Evolutionary conservation across 2,888 invertebrate genomes (phyloP).

Genomic region (Andrena marginata): DNA sequence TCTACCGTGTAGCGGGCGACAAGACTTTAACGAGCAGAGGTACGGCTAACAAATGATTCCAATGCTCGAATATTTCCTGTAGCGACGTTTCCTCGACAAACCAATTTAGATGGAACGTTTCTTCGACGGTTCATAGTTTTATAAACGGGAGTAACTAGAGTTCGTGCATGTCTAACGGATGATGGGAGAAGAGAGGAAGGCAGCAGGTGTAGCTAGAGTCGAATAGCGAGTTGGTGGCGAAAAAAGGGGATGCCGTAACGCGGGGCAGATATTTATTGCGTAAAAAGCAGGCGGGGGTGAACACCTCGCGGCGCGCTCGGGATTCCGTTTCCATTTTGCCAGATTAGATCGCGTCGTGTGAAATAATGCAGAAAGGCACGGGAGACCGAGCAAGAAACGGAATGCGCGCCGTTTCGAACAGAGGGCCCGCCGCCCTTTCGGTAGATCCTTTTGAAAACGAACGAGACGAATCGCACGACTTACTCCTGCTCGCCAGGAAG

Average conservation of each 20-base stretch:
- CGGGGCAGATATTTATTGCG: conserved; percentile 81
- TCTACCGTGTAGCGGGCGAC: conserved; percentile 11
- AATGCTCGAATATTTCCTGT: too few species aligned
- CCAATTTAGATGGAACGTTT: too few species aligned
- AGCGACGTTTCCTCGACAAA: too few species aligned
- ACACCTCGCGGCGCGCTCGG: conserved; percentile 78
- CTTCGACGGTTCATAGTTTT: too few species aligned
- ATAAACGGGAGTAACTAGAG: too few species aligned
- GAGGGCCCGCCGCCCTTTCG: conserved; percentile 27
- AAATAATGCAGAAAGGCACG: conserved; percentile 75
- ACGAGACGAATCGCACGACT: conserved; percentile 85
- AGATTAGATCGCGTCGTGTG: conserved; percentile 78
- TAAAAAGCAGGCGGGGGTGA: conserved; percentile 76
- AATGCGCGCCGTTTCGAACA: conserved; percentile 61
- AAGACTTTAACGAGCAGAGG: neutral
- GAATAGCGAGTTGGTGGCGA: conserved; percentile 77
- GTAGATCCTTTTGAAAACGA: conserved; percentile 43
- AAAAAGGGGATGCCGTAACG: conserved; percentile 79
- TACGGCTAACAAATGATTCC: too few species aligned
- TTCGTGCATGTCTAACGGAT: too few species aligned
- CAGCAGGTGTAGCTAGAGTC: conserved; percentile 60
- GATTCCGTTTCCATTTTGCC: conserved; percentile 73
- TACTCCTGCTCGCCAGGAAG: conserved; percentile 99
- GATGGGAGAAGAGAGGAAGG: neutral
- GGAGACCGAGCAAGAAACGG: conserved; percentile 74